phyloP scores from a whole-genome alignment of 1,140 invertebrate species.

The Scylla paramamosain region DNA sequence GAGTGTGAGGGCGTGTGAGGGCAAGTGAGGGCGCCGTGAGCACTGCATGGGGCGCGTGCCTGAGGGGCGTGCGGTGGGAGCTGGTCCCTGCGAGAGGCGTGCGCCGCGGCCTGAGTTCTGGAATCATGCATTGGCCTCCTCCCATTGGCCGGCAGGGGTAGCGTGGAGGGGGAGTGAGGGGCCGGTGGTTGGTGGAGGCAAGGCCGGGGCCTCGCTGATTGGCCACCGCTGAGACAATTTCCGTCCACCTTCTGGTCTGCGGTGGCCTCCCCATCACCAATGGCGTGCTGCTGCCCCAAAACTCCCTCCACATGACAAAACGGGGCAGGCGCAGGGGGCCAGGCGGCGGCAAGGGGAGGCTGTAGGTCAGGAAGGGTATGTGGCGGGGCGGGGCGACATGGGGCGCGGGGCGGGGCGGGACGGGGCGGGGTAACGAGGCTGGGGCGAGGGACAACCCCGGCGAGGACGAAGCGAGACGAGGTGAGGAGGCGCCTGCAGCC shows the following conservation, averaged over 20 bases:
- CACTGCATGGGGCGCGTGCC: background rate
- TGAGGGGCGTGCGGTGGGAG: background rate
- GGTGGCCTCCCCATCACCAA: background rate
- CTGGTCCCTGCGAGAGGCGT: background rate
- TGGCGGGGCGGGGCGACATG: background rate
- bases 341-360: background rate
- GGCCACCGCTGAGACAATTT: conserved; percentile 30
- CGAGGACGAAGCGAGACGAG: conserved; percentile 8
- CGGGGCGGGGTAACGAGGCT: background rate
- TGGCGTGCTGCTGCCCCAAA: background rate
- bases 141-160: background rate
- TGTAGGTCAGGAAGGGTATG: background rate
- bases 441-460: conserved; percentile 26
- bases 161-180: background rate
- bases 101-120: background rate
- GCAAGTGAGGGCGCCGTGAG: background rate
- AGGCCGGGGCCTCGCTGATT: background rate
- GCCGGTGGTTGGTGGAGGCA: conserved; percentile 27
- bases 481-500: background rate
- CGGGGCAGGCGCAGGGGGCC: background rate
- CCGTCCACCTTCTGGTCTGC: background rate
- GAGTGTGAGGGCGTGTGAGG: no score
- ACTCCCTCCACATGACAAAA: background rate
- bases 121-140: conserved; percentile 10
- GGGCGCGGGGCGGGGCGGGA: background rate